Evolutionary conservation across 2,113 vertebrate genomes (phyloP).

Genomic region (Neodontobutis hainanensis): DNA sequence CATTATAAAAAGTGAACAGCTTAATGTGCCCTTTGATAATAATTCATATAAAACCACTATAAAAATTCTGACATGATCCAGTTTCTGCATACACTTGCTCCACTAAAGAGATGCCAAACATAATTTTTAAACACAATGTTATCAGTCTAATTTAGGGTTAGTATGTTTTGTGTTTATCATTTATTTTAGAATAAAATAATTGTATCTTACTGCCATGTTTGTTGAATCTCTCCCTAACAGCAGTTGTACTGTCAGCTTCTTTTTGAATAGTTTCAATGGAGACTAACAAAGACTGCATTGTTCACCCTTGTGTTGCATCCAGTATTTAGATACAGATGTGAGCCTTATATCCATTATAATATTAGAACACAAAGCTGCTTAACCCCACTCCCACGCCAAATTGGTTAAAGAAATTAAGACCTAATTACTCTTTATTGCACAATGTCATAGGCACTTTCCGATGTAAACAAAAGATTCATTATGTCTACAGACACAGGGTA

Average conservation of each 20-base stretch:
- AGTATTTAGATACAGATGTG: constrained; percentile 34
- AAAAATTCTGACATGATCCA: constrained; percentile 1
- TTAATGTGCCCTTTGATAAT: constrained; percentile 35
- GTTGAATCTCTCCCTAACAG: constrained; percentile 80
- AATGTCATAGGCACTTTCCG: constrained; percentile 27
- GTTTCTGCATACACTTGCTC: constrained; percentile 1
- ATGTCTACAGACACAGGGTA: too few relatives aligned
- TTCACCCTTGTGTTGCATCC: constrained; percentile 54
- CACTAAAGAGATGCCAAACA: neutral
- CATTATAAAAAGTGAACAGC: constrained; percentile 21
- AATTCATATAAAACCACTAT: constrained; percentile 7
- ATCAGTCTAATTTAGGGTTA: too few relatives aligned
- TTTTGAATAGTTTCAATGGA: constrained; percentile 85
- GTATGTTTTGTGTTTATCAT: too few relatives aligned
- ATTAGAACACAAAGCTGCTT: constrained; percentile 57
- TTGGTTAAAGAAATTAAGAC: constrained; percentile 44
- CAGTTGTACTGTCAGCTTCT: constrained; percentile 71
- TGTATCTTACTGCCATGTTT: constrained; percentile 26
- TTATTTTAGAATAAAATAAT: too few relatives aligned
- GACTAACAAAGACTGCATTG: constrained; percentile 79
- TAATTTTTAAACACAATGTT: too few relatives aligned
- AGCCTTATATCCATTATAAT: constrained; percentile 55
- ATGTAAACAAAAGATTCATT: neutral
- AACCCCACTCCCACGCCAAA: constrained; percentile 38
- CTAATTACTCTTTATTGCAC: constrained; percentile 49